Evolutionary conservation across 1,140 invertebrate genomes (phyloP), one percentile per base, ranked within the genome.

Genomic region (Bombus affinis): DNA sequence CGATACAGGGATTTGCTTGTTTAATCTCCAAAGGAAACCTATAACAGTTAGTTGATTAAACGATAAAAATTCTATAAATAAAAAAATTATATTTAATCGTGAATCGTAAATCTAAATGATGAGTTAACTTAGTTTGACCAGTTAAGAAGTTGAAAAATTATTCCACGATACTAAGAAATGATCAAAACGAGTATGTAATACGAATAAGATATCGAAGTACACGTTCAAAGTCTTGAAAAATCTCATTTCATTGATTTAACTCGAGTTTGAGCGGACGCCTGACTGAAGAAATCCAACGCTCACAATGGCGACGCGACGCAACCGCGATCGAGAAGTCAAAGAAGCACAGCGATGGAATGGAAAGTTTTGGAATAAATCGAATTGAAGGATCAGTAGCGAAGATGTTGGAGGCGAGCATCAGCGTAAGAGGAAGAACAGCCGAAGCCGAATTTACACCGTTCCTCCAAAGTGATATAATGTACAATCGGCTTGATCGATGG

Each of bases 291-390:
- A 68, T 47, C 39, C 22, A 44, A n/a, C 75, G 15, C 12, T 68
- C n/a, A 3, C 13, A 42, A n/a, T 57, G 25, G 53, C 32, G 35
- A 53, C 22, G 59, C 10, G 80, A 53, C 35, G 83, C 82, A 81
- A 59, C 1, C 1, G 28, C 4, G 28, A 25, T 12, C 8, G 10
- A 9, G 28, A 47, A 8, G 6, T 22, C 18, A 8, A 22, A 6
- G 47, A 53, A 22, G 22, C 47, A 22, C 18, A 18, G 5, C 18
- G 18, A 53, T 22, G 78, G 66, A 42, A 22, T 78, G 72, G 75
- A 89, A 87, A 87, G 85, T 89, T 91, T 47, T 85, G 83, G 79
- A 86, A 90, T 90, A 92, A 93, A 93, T 92, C 89, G 89, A 92
- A 93, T 91, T 80, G 85, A 42, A 78, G 65, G 44, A 66, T 44